Base-by-base conservation (phyloP, 2,113 vertebrate species). In the Prunella himalayana region DNA sequence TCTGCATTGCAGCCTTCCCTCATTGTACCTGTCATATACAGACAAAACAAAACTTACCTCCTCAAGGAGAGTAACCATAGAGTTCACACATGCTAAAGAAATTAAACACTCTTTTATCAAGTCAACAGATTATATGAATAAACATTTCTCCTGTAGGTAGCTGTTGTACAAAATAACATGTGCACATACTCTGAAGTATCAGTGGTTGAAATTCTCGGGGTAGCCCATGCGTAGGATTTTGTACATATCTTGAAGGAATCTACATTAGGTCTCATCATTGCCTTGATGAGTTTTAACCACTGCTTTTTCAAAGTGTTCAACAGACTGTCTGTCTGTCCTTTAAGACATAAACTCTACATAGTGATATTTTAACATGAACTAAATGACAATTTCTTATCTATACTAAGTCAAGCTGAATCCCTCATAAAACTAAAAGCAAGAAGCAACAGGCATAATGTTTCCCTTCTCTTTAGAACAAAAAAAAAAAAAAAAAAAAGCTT, bases 1-100 rank as follows among this genome's bases (percentile, higher is more conserved):
- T 85, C 73, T 82, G 50, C 85, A 93, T 59, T 75, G 49, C 60
- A 70, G 87, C 68, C 84, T 92, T 80, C n/a, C 64, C 50, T 23
- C 61, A 25, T 15, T 82, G 24, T 77, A 88, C 54, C 69, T 93
- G 60, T 21, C 54, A 68, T 33, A 47, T 39, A 16, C 42, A 71
- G 71, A 78, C 63, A 41, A 51, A 94, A 86, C 30, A 82, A 90
- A 95, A 86, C 23, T 96, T 94, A 63, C 16, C 35, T 95, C 73
- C 57, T 89, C 25, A 44, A 70, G 56, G 31, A 90, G 31, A 56
- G 24, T 41, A 60, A 42, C 27, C n/a, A 61, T 71, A 88, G 94
- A 86, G 85, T 51, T 78, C 44, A 69, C 7, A 41, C 35, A 70
- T 31, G 30, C 49, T 82, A 90, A 83, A 75, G 44, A 89, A 92